Conservation (phyloP, 2,888 invertebrate species). For the Idaea straminata region DNA sequence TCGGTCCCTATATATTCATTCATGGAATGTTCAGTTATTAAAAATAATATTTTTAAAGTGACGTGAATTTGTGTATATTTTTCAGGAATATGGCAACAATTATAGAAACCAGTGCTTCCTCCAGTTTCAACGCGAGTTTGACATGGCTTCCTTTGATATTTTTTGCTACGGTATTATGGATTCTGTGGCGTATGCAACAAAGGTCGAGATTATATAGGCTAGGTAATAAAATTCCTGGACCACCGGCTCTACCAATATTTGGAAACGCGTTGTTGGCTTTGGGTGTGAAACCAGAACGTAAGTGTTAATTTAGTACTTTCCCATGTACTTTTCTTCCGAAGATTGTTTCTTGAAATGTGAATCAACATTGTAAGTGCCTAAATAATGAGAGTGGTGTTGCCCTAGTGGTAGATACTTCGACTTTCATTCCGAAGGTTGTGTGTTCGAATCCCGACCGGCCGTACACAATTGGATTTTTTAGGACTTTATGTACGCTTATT, state of each 20-base stretch:
- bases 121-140: slow-evolving; percentile 34
- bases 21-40: neutral
- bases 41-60: slow-evolving; percentile 14
- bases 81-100: slow-evolving; percentile 40
- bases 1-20: neutral
- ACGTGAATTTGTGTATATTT: neutral
- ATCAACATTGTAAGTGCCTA: too few relatives aligned
- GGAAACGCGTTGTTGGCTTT: slow-evolving; percentile 85
- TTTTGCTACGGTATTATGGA: slow-evolving; percentile 49
- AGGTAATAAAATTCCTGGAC: slow-evolving; percentile 85
- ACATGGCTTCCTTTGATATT: slow-evolving; percentile 56
- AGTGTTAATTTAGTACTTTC: slow-evolving; percentile 44
- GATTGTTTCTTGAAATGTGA: too few relatives aligned
- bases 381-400: too few relatives aligned
- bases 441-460: too few relatives aligned
- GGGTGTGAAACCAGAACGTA: slow-evolving; percentile 82
- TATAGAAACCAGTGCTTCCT: slow-evolving; percentile 25
- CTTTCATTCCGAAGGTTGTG: too few relatives aligned
- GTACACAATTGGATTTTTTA: too few relatives aligned
- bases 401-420: too few relatives aligned
- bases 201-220: slow-evolving; percentile 77
- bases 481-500: too few relatives aligned
- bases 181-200: slow-evolving; percentile 71
- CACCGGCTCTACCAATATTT: slow-evolving; percentile 82
- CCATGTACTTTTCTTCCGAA: too few relatives aligned